Conservation (phyloP, 1,140 invertebrate genomes). For the Popillia japonica region DNA sequence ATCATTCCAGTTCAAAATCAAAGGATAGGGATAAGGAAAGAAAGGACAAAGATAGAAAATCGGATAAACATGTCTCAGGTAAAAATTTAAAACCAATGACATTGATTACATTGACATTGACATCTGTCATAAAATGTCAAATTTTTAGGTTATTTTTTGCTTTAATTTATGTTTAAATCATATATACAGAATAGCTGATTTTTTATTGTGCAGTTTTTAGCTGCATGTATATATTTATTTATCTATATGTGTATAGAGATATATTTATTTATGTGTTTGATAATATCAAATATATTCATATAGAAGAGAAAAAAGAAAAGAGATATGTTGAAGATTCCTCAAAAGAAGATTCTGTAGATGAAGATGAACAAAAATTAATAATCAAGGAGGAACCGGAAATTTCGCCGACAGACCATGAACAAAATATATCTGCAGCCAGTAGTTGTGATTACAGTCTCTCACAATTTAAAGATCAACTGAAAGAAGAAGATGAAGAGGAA, state of each 20-base stretch:
- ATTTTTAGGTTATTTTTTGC: not conserved
- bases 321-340: slow-evolving; percentile 51
- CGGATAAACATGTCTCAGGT: slow-evolving; percentile 31
- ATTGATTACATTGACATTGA: not conserved
- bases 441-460: slow-evolving; percentile 73
- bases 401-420: slow-evolving; percentile 54
- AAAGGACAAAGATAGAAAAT: slow-evolving; percentile 53
- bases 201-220: too few relatives aligned
- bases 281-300: slow-evolving; percentile 54
- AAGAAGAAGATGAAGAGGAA: slow-evolving; percentile 52
- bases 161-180: not conserved
- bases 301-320: slow-evolving; percentile 44
- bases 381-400: slow-evolving; percentile 55
- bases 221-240: too few relatives aligned
- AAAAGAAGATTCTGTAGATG: slow-evolving; percentile 52
- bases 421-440: slow-evolving; percentile 66
- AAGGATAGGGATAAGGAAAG: slow-evolving; percentile 65
- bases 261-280: not conserved
- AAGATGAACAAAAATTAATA: slow-evolving; percentile 56
- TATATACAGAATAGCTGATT: too few relatives aligned
- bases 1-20: slow-evolving; percentile 62
- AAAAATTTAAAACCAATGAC: slow-evolving; percentile 7
- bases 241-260: too few relatives aligned
- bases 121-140: not conserved
- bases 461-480: slow-evolving; percentile 66